Evolutionary conservation across 1,140 invertebrate genomes (phyloP).

Genomic region (Drosophila navojoa): DNA sequence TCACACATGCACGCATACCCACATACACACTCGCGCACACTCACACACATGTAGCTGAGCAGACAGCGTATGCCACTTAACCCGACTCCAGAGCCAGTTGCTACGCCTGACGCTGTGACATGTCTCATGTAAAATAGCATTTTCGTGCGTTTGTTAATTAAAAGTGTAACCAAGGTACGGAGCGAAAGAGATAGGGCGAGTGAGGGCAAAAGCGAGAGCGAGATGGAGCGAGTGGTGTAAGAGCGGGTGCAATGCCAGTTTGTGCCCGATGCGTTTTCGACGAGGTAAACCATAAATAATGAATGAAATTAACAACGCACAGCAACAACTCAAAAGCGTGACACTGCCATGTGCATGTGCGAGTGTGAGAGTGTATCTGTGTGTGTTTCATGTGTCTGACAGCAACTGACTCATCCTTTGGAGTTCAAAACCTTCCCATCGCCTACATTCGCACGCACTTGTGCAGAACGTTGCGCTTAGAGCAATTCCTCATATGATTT

Average conservation of each 20-base stretch:
- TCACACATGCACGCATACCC: constrained; percentile 35
- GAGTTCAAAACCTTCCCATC: not conserved
- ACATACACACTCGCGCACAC: constrained; percentile 8
- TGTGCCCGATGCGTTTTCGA: constrained; percentile 70
- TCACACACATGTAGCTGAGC: constrained; percentile 20
- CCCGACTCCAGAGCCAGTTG: constrained; percentile 17
- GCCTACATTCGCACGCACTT: not conserved
- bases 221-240: not conserved
- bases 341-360: constrained; percentile 17
- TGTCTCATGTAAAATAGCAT: constrained; percentile 71
- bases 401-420: constrained; percentile 15
- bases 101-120: constrained; percentile 28
- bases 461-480: constrained; percentile 5
- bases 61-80: constrained; percentile 42
- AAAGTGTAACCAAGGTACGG: constrained; percentile 53
- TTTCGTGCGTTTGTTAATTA: constrained; percentile 82
- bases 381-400: constrained; percentile 17
- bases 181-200: not conserved
- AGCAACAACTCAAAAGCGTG: constrained; percentile 34
- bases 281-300: constrained; percentile 81
- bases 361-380: constrained; percentile 10
- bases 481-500: not conserved
- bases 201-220: not conserved
- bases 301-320: constrained; percentile 78
- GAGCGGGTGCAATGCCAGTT: constrained; percentile 32